These are phyloP conservation scores for Petrosia ficiformis DNA, from an alignment of 37 sponge, comb jelly and placozoan species.

Conservation along the genomic window DNA sequence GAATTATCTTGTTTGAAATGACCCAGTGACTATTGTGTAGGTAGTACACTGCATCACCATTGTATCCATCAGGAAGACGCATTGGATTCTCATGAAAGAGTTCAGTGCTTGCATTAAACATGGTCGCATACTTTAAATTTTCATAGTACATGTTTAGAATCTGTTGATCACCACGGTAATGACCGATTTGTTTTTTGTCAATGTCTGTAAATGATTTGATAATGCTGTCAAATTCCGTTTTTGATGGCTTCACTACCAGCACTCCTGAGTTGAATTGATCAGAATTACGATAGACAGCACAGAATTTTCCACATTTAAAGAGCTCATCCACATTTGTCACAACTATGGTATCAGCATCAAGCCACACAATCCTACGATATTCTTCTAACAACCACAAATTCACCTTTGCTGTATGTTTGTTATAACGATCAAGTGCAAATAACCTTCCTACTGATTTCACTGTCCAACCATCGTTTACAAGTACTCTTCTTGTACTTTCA, in stretches of 20 bases:
- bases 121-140: neutral
- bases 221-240: neutral
- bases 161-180: neutral
- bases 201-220: neutral
- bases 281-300: conserved; percentile 26
- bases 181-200: neutral
- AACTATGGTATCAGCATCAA: conserved; percentile 29
- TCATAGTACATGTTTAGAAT: conserved; percentile 5
- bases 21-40: neutral
- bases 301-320: conserved; percentile 39
- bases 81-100: neutral
- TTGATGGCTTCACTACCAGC: conserved; percentile 28
- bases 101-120: neutral
- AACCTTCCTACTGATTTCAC: neutral
- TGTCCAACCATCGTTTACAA: conserved; percentile 28
- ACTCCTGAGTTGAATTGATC: conserved; percentile 41
- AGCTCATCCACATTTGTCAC: conserved; percentile 19
- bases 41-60: neutral
- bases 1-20: neutral
- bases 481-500: neutral
- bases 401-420: neutral
- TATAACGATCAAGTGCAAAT: neutral
- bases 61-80: conserved; percentile 14
- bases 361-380: conserved; percentile 9
- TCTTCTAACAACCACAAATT: conserved; percentile 24